Evolutionary conservation across 2,113 vertebrate species (phyloP).

Genomic region (Vulpes ferrilata): DNA sequence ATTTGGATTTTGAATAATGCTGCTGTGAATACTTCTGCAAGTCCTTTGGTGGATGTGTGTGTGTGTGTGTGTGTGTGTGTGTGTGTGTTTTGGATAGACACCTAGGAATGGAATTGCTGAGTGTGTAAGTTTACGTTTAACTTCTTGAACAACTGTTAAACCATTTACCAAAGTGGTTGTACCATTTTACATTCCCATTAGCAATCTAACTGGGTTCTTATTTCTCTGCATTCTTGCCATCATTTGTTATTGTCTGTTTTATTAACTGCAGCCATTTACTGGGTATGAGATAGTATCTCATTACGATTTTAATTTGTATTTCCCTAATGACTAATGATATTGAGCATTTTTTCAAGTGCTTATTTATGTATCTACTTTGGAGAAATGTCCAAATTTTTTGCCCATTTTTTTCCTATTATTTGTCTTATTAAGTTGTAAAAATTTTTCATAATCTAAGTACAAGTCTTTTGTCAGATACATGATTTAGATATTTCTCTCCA

Average conservation of each 20-base stretch:
- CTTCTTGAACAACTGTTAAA: slow-evolving; percentile 1
- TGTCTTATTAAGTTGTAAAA: slow-evolving; percentile 15
- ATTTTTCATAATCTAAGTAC: not conserved
- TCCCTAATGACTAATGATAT: not conserved
- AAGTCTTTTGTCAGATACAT: slow-evolving; percentile 3
- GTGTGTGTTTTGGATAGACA: slow-evolving; percentile 22
- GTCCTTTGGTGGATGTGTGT: not conserved
- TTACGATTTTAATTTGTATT: slow-evolving; percentile 46
- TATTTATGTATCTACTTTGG: slow-evolving; percentile 26
- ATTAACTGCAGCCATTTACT: not conserved
- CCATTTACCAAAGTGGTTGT: not conserved
- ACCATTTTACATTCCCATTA: not conserved
- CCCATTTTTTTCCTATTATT: not conserved
- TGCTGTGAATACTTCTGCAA: not conserved
- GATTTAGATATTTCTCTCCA: slow-evolving; percentile 30
- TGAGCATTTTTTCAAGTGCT: not conserved
- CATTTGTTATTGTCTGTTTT: slow-evolving; percentile 22
- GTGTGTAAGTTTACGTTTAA: slow-evolving; percentile 7
- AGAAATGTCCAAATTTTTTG: slow-evolving; percentile 2
- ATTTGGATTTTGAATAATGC: not conserved
- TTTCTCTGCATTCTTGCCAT: not conserved
- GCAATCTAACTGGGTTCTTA: not conserved
- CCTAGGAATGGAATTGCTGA: not conserved
- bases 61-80: slow-evolving; percentile 11
- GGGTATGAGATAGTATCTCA: not conserved